A percentile compares a stretch with the other conserved stretches of the same genome.
These are phyloP conservation scores for Onychorhynchus coronatus DNA, from an alignment of 2,113 vertebrate genomes.

Conservation along the genomic window DNA sequence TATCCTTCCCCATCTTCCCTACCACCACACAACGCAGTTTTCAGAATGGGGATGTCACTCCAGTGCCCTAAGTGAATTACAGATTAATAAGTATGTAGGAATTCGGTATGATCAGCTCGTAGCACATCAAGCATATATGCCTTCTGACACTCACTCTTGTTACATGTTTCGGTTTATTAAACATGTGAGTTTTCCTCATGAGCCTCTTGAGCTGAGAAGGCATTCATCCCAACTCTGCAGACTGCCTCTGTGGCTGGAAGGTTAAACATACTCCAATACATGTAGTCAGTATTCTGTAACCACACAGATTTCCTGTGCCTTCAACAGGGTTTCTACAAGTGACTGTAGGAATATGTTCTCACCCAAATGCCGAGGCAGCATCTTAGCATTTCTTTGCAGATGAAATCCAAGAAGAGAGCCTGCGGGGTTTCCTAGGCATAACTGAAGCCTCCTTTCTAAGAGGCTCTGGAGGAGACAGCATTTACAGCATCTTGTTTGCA, in stretches of 20 bases:
- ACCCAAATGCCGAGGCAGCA: neutral
- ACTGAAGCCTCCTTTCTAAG: neutral
- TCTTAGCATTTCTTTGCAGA: neutral
- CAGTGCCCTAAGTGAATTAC: neutral
- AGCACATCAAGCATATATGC: neutral
- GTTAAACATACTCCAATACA: neutral
- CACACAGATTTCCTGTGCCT: neutral
- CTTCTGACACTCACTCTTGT: neutral
- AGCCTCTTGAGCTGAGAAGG: neutral
- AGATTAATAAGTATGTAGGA: neutral
- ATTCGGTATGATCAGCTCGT: neutral
- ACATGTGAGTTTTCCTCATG: neutral
- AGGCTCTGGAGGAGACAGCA: constrained; percentile 3
- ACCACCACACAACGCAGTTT: neutral
- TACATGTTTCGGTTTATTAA: neutral
- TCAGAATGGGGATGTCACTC: neutral
- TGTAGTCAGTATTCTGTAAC: neutral
- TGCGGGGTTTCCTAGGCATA: neutral
- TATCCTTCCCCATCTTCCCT: neutral
- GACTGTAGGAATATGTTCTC: neutral
- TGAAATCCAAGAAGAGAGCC: neutral
- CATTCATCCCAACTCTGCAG: neutral
- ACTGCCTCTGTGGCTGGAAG: neutral
- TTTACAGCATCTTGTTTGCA: constrained; percentile 44
- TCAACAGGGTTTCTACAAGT: neutral